Evolutionary conservation across 2,888 invertebrate species (phyloP).

Genomic region (Clivina fossor): DNA sequence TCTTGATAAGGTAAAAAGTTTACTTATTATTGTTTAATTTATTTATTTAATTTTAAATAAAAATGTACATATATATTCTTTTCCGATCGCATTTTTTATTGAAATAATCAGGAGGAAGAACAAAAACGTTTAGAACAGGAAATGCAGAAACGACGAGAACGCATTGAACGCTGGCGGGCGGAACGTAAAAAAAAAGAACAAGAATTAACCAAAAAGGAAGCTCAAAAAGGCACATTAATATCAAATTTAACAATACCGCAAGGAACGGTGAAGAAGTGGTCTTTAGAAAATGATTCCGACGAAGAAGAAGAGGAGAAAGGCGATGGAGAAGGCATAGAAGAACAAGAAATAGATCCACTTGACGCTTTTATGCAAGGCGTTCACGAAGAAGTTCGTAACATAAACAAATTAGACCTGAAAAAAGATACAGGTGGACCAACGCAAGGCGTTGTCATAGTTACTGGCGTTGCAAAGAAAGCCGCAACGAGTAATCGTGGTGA

Average conservation of each 20-base stretch:
- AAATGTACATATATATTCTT: background rate
- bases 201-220: conserved; percentile 77
- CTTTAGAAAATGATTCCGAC: conserved; percentile 93
- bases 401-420: conserved; percentile 70
- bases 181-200: conserved; percentile 88
- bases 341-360: conserved; percentile 89
- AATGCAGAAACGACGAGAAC: conserved; percentile 93
- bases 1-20: conserved; percentile 67
- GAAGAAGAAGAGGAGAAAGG: conserved; percentile 68
- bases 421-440: conserved; percentile 50
- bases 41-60: conserved; percentile 1
- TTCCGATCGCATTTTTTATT: background rate
- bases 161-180: conserved; percentile 95
- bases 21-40: background rate
- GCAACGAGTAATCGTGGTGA: conserved; percentile 80
- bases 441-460: conserved; percentile 73
- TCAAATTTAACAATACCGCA: conserved; percentile 51
- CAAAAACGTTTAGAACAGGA: conserved; percentile 87
- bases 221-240: conserved; percentile 63
- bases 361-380: conserved; percentile 96
- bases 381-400: conserved; percentile 80
- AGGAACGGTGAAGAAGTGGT: conserved; percentile 80
- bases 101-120: conserved; percentile 72
- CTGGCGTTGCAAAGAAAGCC: conserved; percentile 79
- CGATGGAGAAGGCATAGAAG: conserved; percentile 56